Percentiles rank a stretch among this genome's conserved stretches.
Evolutionary conservation across 1,140 invertebrate genomes (phyloP).

Genomic region (Papilio helenus): DNA sequence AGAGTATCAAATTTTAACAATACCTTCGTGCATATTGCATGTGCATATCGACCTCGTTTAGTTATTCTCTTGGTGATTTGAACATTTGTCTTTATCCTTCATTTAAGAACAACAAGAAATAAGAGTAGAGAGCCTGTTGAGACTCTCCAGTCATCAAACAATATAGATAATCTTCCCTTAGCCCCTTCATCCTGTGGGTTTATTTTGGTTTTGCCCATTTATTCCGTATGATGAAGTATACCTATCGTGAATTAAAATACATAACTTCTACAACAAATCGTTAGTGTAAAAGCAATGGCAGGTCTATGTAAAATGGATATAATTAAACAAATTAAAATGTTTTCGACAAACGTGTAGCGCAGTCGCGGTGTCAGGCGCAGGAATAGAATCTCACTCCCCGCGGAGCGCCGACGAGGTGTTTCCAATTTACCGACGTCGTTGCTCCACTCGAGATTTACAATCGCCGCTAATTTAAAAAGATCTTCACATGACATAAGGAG

Average conservation of each 20-base stretch:
- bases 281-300: conserved; percentile 50
- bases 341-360: conserved; percentile 62
- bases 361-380: conserved; percentile 69
- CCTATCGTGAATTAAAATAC: not conserved
- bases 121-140: not conserved
- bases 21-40: too few species aligned
- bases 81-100: too few species aligned
- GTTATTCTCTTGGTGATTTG: too few species aligned
- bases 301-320: conserved; percentile 67
- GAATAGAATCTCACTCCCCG: conserved; percentile 65
- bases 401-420: conserved; percentile 63
- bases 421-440: conserved; percentile 67
- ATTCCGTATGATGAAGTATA: not conserved
- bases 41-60: too few species aligned
- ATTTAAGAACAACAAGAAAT: too few species aligned
- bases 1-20: too few species aligned
- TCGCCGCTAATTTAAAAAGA: conserved; percentile 72
- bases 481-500: conserved; percentile 66
- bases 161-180: not conserved
- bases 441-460: conserved; percentile 71
- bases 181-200: not conserved
- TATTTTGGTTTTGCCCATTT: not conserved
- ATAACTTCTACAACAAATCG: not conserved
- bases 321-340: conserved; percentile 70
- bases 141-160: too few species aligned